phyloP scores from a whole-genome alignment of 2,797 vertebrate genomes.

The Intellagama lesueurii region DNA sequence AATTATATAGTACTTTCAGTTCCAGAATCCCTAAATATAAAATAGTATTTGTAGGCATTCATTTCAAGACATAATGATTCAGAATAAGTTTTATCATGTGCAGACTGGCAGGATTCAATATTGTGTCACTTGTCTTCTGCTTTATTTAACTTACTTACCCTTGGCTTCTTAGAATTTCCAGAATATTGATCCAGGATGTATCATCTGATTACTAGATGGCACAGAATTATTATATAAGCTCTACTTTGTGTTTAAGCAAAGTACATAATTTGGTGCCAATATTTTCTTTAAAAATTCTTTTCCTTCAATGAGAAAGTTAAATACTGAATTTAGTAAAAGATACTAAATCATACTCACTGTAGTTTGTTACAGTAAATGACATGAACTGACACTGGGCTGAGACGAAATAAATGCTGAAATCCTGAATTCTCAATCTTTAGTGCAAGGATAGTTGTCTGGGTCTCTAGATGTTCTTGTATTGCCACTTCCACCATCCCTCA shows the following conservation, averaged over 20 bases:
- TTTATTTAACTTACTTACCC: neutral
- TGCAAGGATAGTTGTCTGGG: too few species aligned
- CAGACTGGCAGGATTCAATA: neutral
- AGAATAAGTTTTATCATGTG: neutral
- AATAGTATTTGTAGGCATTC: neutral
- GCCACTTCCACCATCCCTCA: too few species aligned
- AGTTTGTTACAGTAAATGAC: neutral
- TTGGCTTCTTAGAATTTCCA: neutral
- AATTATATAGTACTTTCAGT: neutral
- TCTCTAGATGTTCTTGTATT: too few species aligned
- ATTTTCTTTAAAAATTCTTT: neutral
- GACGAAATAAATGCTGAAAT: too few species aligned
- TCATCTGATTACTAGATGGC: neutral
- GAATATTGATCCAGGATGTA: neutral
- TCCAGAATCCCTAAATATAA: neutral
- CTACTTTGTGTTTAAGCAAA: neutral
- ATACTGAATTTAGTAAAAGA: neutral
- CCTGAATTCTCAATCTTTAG: too few species aligned
- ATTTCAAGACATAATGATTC: neutral
- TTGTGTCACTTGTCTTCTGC: neutral
- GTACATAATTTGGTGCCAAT: neutral
- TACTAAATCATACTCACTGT: neutral
- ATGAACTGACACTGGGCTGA: neutral
- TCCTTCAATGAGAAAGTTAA: neutral
- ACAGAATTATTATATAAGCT: neutral